A percentile compares a stretch with the other conserved stretches of the same genome.
phyloP scores from a whole-genome alignment of 2,797 vertebrate species.

The Hydrophis major region DNA sequence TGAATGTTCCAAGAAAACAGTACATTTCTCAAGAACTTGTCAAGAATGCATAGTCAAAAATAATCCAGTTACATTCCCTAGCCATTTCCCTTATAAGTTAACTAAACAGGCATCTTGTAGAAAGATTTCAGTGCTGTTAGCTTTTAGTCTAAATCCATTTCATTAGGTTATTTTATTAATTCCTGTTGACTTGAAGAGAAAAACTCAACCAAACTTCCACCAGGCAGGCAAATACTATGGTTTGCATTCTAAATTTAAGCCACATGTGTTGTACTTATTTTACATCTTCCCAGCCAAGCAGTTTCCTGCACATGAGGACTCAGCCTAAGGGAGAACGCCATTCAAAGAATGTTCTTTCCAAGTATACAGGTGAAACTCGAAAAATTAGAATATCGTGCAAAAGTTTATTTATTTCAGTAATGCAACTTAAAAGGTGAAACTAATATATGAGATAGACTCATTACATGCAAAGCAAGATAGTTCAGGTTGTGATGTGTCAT shows the following conservation, averaged over 20 bases:
- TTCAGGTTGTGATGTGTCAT: too few relatives aligned
- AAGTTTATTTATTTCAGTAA: too few relatives aligned
- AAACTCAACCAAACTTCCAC: conserved; percentile 21
- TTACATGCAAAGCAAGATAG: too few relatives aligned
- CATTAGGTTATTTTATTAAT: conserved; percentile 24
- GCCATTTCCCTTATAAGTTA: conserved; percentile 52
- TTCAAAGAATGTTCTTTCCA: conserved; percentile 63
- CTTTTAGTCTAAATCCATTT: conserved; percentile 48
- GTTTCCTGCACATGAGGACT: conserved; percentile 63
- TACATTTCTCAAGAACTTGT: conserved; percentile 60
- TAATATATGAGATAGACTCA: too few relatives aligned
- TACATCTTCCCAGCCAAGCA: conserved; percentile 58
- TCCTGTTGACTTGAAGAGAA: conserved; percentile 15
- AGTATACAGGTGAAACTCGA: too few relatives aligned
- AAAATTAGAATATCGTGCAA: too few relatives aligned
- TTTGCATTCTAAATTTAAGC: conserved; percentile 36
- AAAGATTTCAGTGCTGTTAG: conserved; percentile 59
- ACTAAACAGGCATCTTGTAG: conserved; percentile 53
- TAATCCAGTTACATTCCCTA: conserved; percentile 57
- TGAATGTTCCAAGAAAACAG: conserved; percentile 56
- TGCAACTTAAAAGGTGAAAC: too few relatives aligned
- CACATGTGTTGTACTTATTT: conserved; percentile 46
- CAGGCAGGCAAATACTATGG: conserved; percentile 36
- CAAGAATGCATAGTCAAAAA: conserved; percentile 56
- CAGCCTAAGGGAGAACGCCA: conserved; percentile 43